Conservation (phyloP, 64 coral and sea anemone species). For the Pocillopora verrucosa region DNA sequence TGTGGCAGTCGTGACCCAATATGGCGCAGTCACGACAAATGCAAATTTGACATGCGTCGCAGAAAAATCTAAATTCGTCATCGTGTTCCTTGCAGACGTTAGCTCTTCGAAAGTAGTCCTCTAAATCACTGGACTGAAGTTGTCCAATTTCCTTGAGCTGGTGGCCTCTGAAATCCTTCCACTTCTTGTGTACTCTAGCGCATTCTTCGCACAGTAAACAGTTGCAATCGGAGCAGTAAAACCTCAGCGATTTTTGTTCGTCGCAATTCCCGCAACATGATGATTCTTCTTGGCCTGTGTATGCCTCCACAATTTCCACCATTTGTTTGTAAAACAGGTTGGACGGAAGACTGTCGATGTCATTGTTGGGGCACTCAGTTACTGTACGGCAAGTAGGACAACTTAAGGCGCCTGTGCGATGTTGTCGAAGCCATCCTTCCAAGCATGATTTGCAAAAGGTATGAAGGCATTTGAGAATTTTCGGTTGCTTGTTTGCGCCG, state of each 20-base stretch:
- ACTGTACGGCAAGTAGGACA: constrained; percentile 5
- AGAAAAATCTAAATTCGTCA: neutral
- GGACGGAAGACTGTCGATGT: constrained; percentile 52
- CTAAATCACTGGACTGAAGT: neutral
- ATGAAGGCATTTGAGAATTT: constrained; percentile 31
- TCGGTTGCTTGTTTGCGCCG: neutral
- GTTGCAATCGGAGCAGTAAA: constrained; percentile 8
- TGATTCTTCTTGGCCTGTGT: constrained; percentile 58
- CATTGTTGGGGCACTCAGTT: constrained; percentile 17
- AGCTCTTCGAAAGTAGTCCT: neutral
- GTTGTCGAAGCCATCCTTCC: neutral
- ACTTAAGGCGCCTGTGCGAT: neutral
- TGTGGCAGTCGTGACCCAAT: constrained; percentile 18
- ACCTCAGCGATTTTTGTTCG: constrained; percentile 40
- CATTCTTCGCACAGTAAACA: constrained; percentile 28
- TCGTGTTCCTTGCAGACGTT: constrained; percentile 7
- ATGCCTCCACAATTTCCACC: constrained; percentile 76
- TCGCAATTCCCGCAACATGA: constrained; percentile 49
- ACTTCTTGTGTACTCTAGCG: constrained; percentile 1
- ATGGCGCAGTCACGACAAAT: constrained; percentile 17
- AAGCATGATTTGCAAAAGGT: neutral
- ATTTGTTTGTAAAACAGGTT: constrained; percentile 45
- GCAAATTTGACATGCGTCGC: neutral
- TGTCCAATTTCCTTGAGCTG: constrained; percentile 51
- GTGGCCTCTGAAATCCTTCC: constrained; percentile 37